These are phyloP conservation scores for Ochlodes sylvanus DNA, from an alignment of 2,888 invertebrate genomes.

Conservation along the genomic window DNA sequence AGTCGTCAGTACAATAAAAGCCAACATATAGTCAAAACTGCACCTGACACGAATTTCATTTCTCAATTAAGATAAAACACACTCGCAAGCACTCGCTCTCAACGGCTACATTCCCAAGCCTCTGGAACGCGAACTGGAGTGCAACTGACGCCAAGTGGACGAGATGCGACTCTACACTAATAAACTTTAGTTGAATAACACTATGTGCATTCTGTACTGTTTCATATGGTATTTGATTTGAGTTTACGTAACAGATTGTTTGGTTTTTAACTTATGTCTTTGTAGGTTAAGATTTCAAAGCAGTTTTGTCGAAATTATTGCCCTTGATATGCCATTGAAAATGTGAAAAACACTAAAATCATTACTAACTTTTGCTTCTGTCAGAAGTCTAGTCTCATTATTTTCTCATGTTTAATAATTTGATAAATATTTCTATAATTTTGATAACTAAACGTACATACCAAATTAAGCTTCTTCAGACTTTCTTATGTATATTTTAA, in stretches of 20 bases:
- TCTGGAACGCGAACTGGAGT: slow-evolving; percentile 39
- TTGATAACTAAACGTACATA: too few species aligned
- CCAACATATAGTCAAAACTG: slow-evolving; percentile 6
- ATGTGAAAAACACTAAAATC: too few species aligned
- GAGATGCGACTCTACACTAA: slow-evolving; percentile 26
- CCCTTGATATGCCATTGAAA: too few species aligned
- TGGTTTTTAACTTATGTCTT: background rate
- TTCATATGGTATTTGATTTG: slow-evolving; percentile 24
- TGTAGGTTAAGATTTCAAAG: too few species aligned
- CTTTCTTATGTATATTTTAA: too few species aligned
- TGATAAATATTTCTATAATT: too few species aligned
- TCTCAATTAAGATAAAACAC: slow-evolving; percentile 13
- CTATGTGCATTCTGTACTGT: slow-evolving; percentile 40
- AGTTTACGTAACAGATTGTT: background rate
- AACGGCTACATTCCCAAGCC: slow-evolving; percentile 35
- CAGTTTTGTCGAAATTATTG: too few species aligned
- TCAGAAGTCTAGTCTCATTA: too few species aligned
- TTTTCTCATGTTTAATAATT: too few species aligned
- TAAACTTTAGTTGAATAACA: slow-evolving; percentile 35
- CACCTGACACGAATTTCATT: slow-evolving; percentile 16
- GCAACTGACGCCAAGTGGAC: slow-evolving; percentile 44
- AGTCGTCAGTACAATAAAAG: background rate
- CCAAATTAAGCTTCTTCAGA: too few species aligned
- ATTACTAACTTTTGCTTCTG: too few species aligned
- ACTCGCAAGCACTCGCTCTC: slow-evolving; percentile 6